Evolutionary conservation across 1,140 invertebrate species (phyloP).

Genomic region (Cherax quadricarinatus): DNA sequence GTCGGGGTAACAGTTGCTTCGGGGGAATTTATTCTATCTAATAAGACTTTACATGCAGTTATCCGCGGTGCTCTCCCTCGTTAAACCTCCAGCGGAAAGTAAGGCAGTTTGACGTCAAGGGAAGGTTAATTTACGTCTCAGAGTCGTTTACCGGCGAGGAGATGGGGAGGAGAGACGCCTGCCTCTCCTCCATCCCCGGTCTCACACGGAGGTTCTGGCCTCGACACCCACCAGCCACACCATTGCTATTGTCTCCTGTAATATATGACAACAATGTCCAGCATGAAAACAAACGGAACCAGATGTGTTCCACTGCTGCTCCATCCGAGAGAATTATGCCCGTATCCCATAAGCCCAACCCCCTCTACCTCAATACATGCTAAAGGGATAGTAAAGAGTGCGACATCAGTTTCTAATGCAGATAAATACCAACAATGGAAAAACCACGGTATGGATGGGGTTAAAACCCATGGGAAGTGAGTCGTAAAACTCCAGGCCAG

Average conservation of each 20-base stretch:
- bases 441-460: no score
- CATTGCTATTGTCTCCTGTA: not conserved
- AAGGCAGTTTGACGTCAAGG: not conserved
- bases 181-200: no score
- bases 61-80: not conserved
- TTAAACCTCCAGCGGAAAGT: not conserved
- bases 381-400: no score
- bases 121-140: constrained; percentile 11
- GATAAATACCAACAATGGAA: no score
- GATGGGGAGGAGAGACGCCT: not conserved
- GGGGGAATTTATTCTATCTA: not conserved
- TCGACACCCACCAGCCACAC: not conserved
- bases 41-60: constrained; percentile 9
- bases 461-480: no score
- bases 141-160: not conserved
- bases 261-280: constrained; percentile 9
- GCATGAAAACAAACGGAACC: not conserved
- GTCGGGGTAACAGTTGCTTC: not conserved
- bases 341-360: no score
- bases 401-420: no score
- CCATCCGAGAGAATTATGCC: no score
- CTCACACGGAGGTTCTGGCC: not conserved
- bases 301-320: no score
- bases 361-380: no score
- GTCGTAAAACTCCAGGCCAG: no score